Conservation (phyloP, 2,888 invertebrate genomes). For the Empis stercorea region DNA sequence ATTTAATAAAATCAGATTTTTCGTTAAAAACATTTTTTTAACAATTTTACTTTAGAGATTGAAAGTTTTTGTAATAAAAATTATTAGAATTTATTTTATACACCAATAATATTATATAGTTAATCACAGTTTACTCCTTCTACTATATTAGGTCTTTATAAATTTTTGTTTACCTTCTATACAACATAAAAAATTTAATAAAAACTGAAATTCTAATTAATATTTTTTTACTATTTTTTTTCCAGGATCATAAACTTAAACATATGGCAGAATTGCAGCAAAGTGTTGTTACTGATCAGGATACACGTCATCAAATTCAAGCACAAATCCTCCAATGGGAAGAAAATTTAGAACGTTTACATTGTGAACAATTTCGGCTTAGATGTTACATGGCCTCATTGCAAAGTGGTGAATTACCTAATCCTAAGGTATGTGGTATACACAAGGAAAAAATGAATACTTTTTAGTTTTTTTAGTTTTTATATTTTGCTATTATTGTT, state of each 20-base stretch:
- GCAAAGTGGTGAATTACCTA: slow-evolving; percentile 89
- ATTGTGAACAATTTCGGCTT: slow-evolving; percentile 92
- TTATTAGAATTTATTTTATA: too few species aligned
- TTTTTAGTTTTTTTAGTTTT: not conserved
- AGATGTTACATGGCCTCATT: slow-evolving; percentile 95
- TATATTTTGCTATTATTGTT: not conserved
- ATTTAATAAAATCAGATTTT: too few species aligned
- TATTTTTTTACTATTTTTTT: slow-evolving; percentile 14
- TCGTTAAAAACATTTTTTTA: too few species aligned
- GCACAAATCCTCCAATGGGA: slow-evolving; percentile 94
- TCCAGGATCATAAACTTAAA: slow-evolving; percentile 91
- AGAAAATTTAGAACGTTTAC: slow-evolving; percentile 88
- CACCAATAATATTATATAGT: too few species aligned
- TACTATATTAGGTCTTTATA: too few species aligned
- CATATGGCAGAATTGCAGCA: slow-evolving; percentile 98
- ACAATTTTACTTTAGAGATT: too few species aligned
- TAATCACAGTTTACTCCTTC: too few species aligned
- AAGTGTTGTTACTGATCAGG: slow-evolving; percentile 88
- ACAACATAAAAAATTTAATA: too few species aligned
- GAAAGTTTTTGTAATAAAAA: too few species aligned
- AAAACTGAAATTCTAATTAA: too few species aligned
- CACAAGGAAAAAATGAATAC: not conserved
- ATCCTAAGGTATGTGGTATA: slow-evolving; percentile 70
- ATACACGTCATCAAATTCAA: slow-evolving; percentile 81
- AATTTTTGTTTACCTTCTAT: too few species aligned